Base-by-base conservation (phyloP, 2,797 vertebrate genomes). In the Helarctos malayanus region DNA sequence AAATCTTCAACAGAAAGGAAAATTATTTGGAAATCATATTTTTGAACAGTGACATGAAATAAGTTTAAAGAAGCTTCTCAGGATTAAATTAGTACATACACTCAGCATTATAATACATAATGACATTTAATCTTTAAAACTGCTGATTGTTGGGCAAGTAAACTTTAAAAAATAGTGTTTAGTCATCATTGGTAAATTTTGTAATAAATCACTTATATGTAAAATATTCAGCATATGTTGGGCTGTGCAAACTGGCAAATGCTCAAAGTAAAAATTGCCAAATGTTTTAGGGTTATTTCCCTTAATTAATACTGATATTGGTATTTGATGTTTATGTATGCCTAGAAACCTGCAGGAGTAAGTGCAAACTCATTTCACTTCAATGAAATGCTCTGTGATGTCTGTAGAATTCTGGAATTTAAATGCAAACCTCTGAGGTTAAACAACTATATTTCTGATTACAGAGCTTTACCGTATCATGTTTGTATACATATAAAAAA, bases 291-390 rank as follows among this genome's bases (percentile, higher is more conserved):
- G 45, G 89, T 98, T 98, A 97, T 98, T 98, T 98, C 32, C 45
- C 98, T 97, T 98, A 98, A 98, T 97, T 98, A 98, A 97, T 92
- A 97, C 86, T 10, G 18, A 69, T 97, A 94, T 96, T 97, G 25
- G 18, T 75, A 97, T 97, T 97, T 96, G 96, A 89, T 97, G 91
- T 98, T 98, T 98, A 29, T 35, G 94, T 96, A 96, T 93, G 91
- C 52, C 75, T 91, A 91, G 29, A 97, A 97, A 95, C 18, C 10
- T 91, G 32, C 1, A 96, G 94, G 98, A 98, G 75, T 61, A 96
- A 86, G 15, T 87, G 41, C 49, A 93, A 97, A 97, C 90, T 82
- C 85, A 25, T 96, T 98, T 97, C 49, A 73, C 91, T 97, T 87
- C 80, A 97, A 97, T 97, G 71, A 90, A 0, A 0, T 76, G 86